Evolutionary conservation across 1,140 invertebrate genomes (phyloP).

Genomic region (Thalassaphorura encarpata): DNA sequence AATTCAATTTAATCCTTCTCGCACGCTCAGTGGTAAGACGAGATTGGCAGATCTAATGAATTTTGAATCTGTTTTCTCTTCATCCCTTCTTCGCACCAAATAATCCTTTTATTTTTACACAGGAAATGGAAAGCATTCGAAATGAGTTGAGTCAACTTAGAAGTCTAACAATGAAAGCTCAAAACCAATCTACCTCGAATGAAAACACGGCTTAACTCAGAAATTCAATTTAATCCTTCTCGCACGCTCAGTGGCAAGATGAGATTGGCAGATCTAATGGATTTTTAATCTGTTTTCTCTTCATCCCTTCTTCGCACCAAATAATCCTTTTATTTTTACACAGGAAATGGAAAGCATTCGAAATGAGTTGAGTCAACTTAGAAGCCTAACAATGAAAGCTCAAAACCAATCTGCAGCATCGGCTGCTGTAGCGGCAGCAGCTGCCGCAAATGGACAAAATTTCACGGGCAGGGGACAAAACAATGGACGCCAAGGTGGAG

Average conservation of each 20-base stretch:
- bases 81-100: too few relatives aligned
- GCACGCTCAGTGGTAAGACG: too few relatives aligned
- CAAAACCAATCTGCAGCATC: conserved; percentile 1
- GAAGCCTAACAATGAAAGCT: conserved; percentile 44
- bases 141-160: conserved; percentile 69
- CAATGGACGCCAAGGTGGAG: conserved; percentile 9
- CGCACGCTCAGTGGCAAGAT: too few relatives aligned
- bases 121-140: conserved; percentile 78
- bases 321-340: conserved; percentile 1
- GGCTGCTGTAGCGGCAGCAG: conserved; percentile 13
- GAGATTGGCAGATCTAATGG: too few relatives aligned
- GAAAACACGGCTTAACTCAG: neutral
- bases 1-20: too few relatives aligned
- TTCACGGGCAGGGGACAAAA: conserved; percentile 15
- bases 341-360: conserved; percentile 79
- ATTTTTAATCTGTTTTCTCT: too few relatives aligned
- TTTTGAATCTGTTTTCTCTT: too few relatives aligned
- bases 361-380: conserved; percentile 66
- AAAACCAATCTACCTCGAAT: too few relatives aligned
- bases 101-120: conserved; percentile 13
- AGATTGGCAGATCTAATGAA: too few relatives aligned
- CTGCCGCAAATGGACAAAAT: conserved; percentile 5
- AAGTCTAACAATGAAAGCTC: conserved; percentile 44
- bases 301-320: too few relatives aligned
- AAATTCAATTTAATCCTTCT: too few relatives aligned